These are phyloP conservation scores for Hyposoter dolosus DNA, from an alignment of 2,888 invertebrate species.

Conservation along the genomic window DNA sequence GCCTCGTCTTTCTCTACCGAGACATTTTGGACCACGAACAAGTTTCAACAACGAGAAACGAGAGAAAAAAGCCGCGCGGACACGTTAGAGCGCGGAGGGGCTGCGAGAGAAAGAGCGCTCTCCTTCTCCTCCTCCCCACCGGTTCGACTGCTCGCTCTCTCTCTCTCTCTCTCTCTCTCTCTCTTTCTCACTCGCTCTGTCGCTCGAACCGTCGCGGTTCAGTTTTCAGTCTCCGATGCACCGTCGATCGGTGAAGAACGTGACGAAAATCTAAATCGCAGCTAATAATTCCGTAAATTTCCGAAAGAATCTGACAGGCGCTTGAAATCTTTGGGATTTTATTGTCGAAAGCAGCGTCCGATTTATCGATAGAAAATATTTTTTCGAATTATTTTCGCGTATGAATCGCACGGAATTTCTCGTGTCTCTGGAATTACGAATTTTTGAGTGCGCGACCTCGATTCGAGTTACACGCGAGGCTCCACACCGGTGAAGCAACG, in stretches of 20 bases:
- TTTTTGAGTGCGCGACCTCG: slow-evolving; percentile 34
- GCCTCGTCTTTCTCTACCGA: slow-evolving; percentile 8
- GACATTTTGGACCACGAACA: slow-evolving; percentile 46
- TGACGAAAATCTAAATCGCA: slow-evolving; percentile 12
- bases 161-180: slow-evolving; percentile 39
- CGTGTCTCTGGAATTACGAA: background rate
- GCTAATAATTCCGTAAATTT: background rate
- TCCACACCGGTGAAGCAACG: background rate
- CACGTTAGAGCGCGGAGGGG: slow-evolving; percentile 30
- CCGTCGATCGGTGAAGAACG: slow-evolving; percentile 65
- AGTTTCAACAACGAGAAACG: slow-evolving; percentile 49
- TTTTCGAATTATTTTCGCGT: background rate
- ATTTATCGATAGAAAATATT: too few species aligned
- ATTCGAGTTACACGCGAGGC: slow-evolving; percentile 7
- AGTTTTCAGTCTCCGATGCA: slow-evolving; percentile 71
- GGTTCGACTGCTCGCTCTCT: slow-evolving; percentile 40
- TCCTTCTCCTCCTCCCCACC: slow-evolving; percentile 6
- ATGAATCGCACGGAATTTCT: background rate
- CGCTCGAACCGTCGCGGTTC: slow-evolving; percentile 62
- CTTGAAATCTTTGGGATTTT: background rate
- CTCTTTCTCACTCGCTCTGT: slow-evolving; percentile 49
- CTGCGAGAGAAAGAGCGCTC: slow-evolving; percentile 13
- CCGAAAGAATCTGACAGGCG: background rate
- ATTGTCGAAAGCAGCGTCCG: background rate
- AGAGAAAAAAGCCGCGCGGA: slow-evolving; percentile 34